phyloP scores from a whole-genome alignment of 2,113 vertebrate genomes.

The Myiozetetes cayanensis region DNA sequence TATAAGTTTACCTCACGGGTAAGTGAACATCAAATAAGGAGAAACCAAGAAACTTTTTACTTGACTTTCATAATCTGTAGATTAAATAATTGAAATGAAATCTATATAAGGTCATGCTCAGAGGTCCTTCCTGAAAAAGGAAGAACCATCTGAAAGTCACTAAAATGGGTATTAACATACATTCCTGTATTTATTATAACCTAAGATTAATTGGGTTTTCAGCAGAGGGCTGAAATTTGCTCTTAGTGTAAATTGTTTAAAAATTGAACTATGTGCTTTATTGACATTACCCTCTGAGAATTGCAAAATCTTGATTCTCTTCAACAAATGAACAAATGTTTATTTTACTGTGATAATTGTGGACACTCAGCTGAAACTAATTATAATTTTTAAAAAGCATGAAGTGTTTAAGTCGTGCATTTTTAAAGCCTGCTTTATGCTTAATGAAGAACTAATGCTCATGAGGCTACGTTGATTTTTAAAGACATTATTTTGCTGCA shows the following conservation, averaged over 20 bases:
- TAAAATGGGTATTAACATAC: background rate
- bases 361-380: background rate
- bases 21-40: background rate
- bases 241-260: background rate
- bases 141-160: background rate
- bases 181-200: background rate
- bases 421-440: background rate
- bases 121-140: background rate
- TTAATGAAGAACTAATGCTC: background rate
- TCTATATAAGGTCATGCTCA: background rate
- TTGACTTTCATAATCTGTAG: background rate
- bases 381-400: background rate
- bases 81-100: background rate
- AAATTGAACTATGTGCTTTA: background rate
- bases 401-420: background rate
- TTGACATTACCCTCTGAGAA: background rate
- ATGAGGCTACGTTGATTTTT: background rate
- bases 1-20: background rate
- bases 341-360: slow-evolving; percentile 11
- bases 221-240: background rate
- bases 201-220: background rate
- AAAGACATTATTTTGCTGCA: background rate
- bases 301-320: background rate
- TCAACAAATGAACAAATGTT: background rate
- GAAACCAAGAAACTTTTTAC: background rate